Conservation (phyloP, 2,113 vertebrate genomes). For the Salvelinus sp. region DNA sequence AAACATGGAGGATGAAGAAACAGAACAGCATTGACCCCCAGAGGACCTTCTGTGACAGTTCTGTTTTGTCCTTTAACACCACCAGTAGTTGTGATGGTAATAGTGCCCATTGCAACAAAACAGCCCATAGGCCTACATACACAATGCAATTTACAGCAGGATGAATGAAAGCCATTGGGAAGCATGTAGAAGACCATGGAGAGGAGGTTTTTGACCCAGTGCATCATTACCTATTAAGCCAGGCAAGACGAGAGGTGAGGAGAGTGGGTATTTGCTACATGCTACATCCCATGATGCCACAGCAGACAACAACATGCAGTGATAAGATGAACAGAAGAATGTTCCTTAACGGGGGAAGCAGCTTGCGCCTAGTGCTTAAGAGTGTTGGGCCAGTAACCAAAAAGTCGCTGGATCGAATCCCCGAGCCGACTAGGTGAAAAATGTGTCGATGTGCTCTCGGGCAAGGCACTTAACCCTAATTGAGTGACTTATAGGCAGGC, state of each 20-base stretch:
- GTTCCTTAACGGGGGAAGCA: conserved; percentile 21
- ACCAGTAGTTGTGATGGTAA: not conserved
- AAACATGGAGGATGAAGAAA: not conserved
- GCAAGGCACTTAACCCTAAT: not conserved
- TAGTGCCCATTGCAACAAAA: not conserved
- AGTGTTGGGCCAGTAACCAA: too few relatives aligned
- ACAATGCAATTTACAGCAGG: not conserved
- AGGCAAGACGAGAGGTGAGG: conserved; percentile 14
- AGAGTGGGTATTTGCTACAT: conserved; percentile 42
- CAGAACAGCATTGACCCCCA: not conserved
- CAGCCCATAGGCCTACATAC: not conserved
- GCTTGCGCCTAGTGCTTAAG: not conserved
- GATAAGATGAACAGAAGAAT: conserved; percentile 24
- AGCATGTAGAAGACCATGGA: conserved; percentile 8
- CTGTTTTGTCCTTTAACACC: not conserved
- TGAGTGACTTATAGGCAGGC: not conserved
- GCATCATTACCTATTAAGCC: conserved; percentile 46
- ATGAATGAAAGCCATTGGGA: conserved; percentile 29
- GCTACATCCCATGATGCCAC: conserved; percentile 21
- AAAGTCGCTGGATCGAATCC: too few relatives aligned
- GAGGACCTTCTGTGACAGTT: not conserved
- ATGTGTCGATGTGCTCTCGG: too few relatives aligned
- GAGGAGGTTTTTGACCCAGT: conserved; percentile 24
- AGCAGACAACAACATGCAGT: conserved; percentile 27
- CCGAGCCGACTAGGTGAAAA: too few relatives aligned